These are phyloP conservation scores for Periophthalmus modestus DNA, from an alignment of 2,113 vertebrate genomes.

Conservation along the genomic window DNA sequence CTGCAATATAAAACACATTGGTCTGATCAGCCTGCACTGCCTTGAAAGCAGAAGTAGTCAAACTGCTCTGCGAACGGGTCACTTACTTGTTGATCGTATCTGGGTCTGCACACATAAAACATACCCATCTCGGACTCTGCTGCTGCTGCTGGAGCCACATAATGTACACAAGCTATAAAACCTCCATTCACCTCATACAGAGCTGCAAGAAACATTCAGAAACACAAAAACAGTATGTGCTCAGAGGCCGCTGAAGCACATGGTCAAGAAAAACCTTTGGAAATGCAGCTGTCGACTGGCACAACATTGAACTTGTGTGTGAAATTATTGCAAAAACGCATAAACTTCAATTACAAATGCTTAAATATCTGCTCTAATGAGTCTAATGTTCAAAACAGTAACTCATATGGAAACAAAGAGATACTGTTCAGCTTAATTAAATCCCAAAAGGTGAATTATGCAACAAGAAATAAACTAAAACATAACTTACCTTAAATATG, in stretches of 20 bases:
- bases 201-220: slow-evolving; percentile 59
- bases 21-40: not conserved
- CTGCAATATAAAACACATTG: slow-evolving; percentile 9
- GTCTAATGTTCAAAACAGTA: not conserved
- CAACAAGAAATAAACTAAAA: not conserved
- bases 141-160: slow-evolving; percentile 89
- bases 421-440: no score
- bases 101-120: slow-evolving; percentile 76
- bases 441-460: not conserved
- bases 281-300: slow-evolving; percentile 38
- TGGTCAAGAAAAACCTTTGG: slow-evolving; percentile 59
- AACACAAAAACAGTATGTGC: slow-evolving; percentile 41
- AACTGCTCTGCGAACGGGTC: slow-evolving; percentile 79
- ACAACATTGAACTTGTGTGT: not conserved
- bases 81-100: slow-evolving; percentile 68
- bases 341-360: not conserved
- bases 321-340: not conserved
- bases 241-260: slow-evolving; percentile 28
- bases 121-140: slow-evolving; percentile 77
- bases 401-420: not conserved
- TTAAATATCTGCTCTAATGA: not conserved
- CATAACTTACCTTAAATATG: no score
- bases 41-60: slow-evolving; percentile 8
- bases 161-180: slow-evolving; percentile 94
- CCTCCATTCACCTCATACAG: slow-evolving; percentile 63